Evolutionary conservation across 2,888 invertebrate species (phyloP), one percentile per base, ranked within the genome.

Genomic region (Dasysyrphus tricinctus): DNA sequence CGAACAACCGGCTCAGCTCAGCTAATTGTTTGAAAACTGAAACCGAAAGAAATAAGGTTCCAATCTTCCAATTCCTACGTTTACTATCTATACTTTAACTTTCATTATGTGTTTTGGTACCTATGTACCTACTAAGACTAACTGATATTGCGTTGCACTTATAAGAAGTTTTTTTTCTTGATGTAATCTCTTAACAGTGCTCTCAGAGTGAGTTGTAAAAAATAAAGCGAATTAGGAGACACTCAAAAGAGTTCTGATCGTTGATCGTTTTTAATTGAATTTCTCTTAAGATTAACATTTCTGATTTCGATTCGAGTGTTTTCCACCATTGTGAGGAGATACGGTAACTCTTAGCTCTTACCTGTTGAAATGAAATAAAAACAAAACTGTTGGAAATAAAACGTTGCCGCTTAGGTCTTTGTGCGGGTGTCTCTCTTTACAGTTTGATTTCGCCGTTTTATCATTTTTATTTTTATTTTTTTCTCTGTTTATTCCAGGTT

Each of bases 381-480:
- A 24, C 75, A 57, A 47, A 63, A 32, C 39, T 39, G 39, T 37
- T 37, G 37, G 19, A 16, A 54, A 51, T n/a, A 57, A 78, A 47
- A 37, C 63, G 37, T 29, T 42, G 24, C 44, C 14, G 14, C 37
- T 24, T 14, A n/a, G 8, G 70, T 29, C 57, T 54, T 80, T 54
- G 69, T 72, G 86, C 78, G 86, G 86, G 86, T 79, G 82, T 75
- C 80, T 86, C 86, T 86, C 86, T 86, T 82, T 75, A 75, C 70
- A 49, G 59, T 65, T 76, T 82, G 65, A 82, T 78, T 81, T 82
- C 82, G 75, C 82, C 78, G 80, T 47, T 37, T 32, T 14, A 61
- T 77, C 51, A 11, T 59, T 39, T 24, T 56, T 57, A 7, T 59
- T 39, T n/a, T 56, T 42, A 2, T 19, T 32, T 77, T 56, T 12